Base-by-base conservation (phyloP, 2,113 vertebrate species). In the Mionectes macconnelli region DNA sequence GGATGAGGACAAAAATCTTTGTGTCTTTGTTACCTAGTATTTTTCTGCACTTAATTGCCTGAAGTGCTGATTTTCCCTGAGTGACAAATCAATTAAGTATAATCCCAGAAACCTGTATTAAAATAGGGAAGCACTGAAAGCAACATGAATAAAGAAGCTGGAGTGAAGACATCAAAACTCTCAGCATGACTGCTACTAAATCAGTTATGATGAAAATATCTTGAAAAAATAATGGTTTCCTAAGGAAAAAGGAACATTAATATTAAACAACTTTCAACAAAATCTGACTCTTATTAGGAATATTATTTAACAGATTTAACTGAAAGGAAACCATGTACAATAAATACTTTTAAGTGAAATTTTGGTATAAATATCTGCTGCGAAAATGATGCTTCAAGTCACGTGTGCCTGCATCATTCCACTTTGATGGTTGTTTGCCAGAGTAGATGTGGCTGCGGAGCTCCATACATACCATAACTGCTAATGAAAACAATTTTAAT, bases 71-170 rank as follows among this genome's bases (percentile, higher is more conserved):
- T 98, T 98, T 97, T 97, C 85, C 89, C 96, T 97, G 95, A 98
- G 92, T 98, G 97, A 98, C 97, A 97, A 97, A 97, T 96, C 97
- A 98, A 98, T 98, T 98, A 98, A 98, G 96, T 96, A 94, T 94
- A 97, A 98, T 95, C 85, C 97, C 88, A 89, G 96, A 98, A 98
- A 98, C 94, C 96, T 97, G 87, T 93, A 96, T 94, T 96, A 85
- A 96, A 97, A 95, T 80, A 95, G 69, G 69, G 62, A 96, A 90
- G 76, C 95, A 96, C 75, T 97, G 97, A 97, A 98, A 98, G 97
- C 94, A 98, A 97, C 69, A 72, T 88, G 97, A 98, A 98, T 97
- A 97, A 98, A 97, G 95, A 96, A 91, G 62, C 59, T 89, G 96
- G 67, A 97, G 93, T n/a, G 35, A 95, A 94, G 93, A 97, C 72